phyloP scores from a whole-genome alignment of 2,888 invertebrate genomes.

The Sphinx pinastri region DNA sequence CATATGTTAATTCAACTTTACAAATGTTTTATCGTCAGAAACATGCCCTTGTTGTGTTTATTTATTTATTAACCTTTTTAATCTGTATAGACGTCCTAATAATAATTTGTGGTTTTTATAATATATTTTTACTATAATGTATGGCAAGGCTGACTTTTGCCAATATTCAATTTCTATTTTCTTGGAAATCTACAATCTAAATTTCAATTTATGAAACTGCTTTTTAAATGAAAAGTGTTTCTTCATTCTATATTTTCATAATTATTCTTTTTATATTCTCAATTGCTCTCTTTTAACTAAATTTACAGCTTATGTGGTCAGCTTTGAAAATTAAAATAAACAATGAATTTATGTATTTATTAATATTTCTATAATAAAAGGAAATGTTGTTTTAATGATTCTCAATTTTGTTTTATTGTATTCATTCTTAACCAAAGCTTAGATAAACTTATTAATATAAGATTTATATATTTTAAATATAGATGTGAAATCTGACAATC shows the following conservation, averaged over 20 bases:
- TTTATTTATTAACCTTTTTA: slow-evolving; percentile 44
- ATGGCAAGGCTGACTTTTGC: slow-evolving; percentile 50
- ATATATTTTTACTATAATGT: slow-evolving; percentile 11
- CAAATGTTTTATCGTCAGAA: slow-evolving; percentile 63
- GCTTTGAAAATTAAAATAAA: slow-evolving; percentile 42
- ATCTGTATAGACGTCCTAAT: slow-evolving; percentile 43
- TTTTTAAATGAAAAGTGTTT: slow-evolving; percentile 71
- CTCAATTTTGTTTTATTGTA: slow-evolving; percentile 23
- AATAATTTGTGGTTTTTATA: slow-evolving; percentile 22
- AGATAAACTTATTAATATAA: not conserved
- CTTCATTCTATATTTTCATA: slow-evolving; percentile 48
- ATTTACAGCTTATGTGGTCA: slow-evolving; percentile 42
- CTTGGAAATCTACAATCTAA: slow-evolving; percentile 33
- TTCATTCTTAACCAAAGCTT: too few species aligned
- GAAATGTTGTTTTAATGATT: slow-evolving; percentile 31
- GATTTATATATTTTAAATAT: too few species aligned
- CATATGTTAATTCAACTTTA: slow-evolving; percentile 46
- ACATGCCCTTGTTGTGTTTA: slow-evolving; percentile 54
- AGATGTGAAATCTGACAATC: too few species aligned
- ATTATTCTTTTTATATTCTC: slow-evolving; percentile 40
- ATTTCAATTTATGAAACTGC: slow-evolving; percentile 52
- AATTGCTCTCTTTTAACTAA: slow-evolving; percentile 40
- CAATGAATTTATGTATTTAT: slow-evolving; percentile 38
- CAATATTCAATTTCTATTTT: slow-evolving; percentile 37
- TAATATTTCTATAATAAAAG: slow-evolving; percentile 34